Percentiles rank a stretch among this genome's conserved stretches.
These are phyloP conservation scores for Eupithecia exiguata DNA, from an alignment of 2,888 invertebrate species.

Conservation along the genomic window DNA sequence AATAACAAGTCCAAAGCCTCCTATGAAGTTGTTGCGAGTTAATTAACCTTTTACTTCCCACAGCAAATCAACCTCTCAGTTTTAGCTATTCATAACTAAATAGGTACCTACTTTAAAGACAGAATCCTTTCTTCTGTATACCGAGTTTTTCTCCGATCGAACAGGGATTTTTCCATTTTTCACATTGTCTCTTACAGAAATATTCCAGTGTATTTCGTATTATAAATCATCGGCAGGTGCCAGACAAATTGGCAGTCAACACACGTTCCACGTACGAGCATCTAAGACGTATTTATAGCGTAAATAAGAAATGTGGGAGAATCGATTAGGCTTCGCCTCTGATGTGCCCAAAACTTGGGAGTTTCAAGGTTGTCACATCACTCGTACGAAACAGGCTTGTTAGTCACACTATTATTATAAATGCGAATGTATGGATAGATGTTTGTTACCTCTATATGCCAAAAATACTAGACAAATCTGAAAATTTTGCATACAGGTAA, in stretches of 20 bases:
- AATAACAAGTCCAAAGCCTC: background rate
- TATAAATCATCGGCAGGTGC: constrained; percentile 40
- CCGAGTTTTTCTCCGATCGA: background rate
- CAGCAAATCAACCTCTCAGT: background rate
- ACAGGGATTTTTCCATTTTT: background rate
- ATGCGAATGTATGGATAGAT: no score
- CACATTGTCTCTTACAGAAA: background rate
- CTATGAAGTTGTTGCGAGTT: background rate
- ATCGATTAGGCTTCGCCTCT: constrained; percentile 13
- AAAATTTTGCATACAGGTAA: no score
- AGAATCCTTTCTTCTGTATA: background rate
- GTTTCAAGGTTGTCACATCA: background rate
- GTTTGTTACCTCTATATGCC: no score
- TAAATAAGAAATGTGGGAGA: constrained; percentile 14
- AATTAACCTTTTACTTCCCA: background rate
- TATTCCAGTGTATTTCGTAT: constrained; percentile 12
- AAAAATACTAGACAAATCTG: no score
- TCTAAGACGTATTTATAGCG: constrained; percentile 4
- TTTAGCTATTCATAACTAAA: background rate
- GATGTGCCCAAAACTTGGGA: constrained; percentile 7
- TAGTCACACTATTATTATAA: no score
- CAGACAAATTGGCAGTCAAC: constrained; percentile 14
- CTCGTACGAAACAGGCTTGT: background rate
- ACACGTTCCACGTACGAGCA: constrained; percentile 19
- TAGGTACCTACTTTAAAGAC: background rate